Conservation (phyloP, 2,113 vertebrate genomes). For the Oryzias melastigma region DNA sequence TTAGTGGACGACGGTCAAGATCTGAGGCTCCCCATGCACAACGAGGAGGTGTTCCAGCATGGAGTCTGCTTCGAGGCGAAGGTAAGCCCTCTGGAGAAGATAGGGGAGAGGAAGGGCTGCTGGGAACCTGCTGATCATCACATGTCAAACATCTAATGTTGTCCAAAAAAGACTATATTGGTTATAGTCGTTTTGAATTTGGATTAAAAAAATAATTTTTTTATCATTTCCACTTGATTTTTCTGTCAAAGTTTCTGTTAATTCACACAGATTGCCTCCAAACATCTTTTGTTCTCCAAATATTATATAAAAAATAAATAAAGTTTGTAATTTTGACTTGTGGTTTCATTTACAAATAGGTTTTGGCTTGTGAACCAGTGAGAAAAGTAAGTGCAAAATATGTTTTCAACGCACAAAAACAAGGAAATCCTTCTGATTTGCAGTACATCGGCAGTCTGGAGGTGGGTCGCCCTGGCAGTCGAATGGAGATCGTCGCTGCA, state of each 20-base stretch:
- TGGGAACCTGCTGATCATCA: no score
- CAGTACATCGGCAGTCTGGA: slow-evolving; percentile 97
- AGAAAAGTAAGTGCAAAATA: no score
- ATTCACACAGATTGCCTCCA: no score
- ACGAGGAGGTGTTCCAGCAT: slow-evolving; percentile 93
- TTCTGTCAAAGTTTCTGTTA: slow-evolving; percentile 2
- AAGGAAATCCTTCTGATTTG: slow-evolving; percentile 21
- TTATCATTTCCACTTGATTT: neutral
- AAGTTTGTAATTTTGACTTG: no score
- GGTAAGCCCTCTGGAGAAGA: slow-evolving; percentile 75
- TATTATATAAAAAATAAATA: no score
- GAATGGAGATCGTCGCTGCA: slow-evolving; percentile 95
- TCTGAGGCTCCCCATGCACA: slow-evolving; percentile 89
- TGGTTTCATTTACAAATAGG: no score
- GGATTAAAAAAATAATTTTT: neutral
- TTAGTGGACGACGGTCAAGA: slow-evolving; percentile 91
- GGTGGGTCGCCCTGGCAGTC: slow-evolving; percentile 90
- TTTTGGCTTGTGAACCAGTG: no score
- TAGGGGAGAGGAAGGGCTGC: neutral
- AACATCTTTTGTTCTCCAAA: no score
- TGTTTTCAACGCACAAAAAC: no score
- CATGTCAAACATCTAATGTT: no score
- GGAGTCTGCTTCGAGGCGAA: slow-evolving; percentile 94
- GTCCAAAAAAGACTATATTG: neutral
- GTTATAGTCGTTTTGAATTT: neutral